Conservation (phyloP, 2,797 vertebrate genomes). For the Diplodus puntazzo region DNA sequence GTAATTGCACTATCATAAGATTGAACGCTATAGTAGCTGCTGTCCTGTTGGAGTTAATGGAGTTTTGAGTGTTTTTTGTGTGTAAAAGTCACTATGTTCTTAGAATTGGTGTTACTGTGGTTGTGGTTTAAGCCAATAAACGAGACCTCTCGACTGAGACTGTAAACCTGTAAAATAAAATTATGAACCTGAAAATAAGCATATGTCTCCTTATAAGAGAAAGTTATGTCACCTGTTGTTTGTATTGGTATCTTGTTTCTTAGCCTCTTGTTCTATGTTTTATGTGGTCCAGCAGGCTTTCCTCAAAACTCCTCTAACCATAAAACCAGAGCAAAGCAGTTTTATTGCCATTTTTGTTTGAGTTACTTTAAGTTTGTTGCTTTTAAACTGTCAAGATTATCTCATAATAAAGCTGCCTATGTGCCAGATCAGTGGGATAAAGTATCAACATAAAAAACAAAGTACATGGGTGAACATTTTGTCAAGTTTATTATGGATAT, state of each 20-base stretch:
- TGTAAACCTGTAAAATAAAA: too few relatives aligned
- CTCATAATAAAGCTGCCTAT: background rate
- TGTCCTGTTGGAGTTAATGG: background rate
- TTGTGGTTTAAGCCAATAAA: background rate
- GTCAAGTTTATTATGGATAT: slow-evolving; percentile 70
- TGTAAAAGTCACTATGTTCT: background rate
- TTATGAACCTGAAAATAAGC: too few relatives aligned
- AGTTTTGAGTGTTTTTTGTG: slow-evolving; percentile 7
- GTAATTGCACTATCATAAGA: slow-evolving; percentile 21
- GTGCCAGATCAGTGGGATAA: background rate
- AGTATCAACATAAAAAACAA: background rate
- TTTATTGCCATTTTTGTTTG: too few relatives aligned
- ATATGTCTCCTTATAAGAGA: too few relatives aligned
- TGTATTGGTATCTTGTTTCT: background rate
- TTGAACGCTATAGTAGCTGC: slow-evolving; percentile 4
- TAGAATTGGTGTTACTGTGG: background rate
- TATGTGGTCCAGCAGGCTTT: background rate
- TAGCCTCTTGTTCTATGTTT: background rate
- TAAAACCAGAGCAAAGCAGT: background rate
- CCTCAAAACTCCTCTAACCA: background rate
- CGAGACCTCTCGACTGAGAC: too few relatives aligned
- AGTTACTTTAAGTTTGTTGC: too few relatives aligned
- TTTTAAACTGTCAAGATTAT: background rate
- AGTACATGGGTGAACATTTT: slow-evolving; percentile 14
- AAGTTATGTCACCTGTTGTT: background rate